Percentiles rank a stretch among this genome's conserved stretches.
Evolutionary conservation across 2,113 vertebrate genomes (phyloP).

Genomic region (Felis chaus): DNA sequence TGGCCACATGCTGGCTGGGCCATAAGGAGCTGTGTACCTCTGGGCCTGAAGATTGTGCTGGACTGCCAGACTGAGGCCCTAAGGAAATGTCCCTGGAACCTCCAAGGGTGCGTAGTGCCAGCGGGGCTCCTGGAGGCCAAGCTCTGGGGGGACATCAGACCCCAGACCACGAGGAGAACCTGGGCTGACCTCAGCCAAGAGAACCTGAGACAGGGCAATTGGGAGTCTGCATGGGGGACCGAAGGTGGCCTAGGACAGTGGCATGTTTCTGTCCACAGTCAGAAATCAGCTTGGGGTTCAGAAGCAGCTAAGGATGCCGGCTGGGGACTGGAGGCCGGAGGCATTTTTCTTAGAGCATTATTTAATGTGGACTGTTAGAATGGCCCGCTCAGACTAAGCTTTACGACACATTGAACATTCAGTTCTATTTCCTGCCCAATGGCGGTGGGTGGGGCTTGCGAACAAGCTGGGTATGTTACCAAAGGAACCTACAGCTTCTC

Average conservation of each 20-base stretch:
- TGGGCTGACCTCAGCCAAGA: not conserved
- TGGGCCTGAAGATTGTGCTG: not conserved
- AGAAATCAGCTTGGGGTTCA: not conserved
- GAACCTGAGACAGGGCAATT: not conserved
- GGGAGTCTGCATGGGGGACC: not conserved
- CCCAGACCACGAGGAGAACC: not conserved
- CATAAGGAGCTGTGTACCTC: not conserved
- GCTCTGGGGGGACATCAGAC: not conserved
- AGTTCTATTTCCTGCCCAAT: fast-evolving
- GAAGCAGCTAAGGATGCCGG: not conserved
- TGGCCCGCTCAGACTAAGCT: not conserved
- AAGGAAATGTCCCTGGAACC: too few relatives aligned
- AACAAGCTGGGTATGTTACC: not conserved
- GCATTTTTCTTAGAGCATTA: not conserved
- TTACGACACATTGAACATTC: not conserved
- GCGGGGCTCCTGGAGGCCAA: not conserved
- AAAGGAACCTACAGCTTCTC: not conserved
- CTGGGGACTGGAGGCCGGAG: not conserved
- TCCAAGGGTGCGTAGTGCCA: not conserved
- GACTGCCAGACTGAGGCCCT: not conserved
- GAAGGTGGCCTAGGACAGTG: not conserved
- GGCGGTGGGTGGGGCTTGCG: not conserved
- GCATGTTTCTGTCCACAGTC: not conserved
- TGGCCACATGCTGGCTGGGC: not conserved
- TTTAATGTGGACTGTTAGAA: not conserved